Evolutionary conservation across 2,888 invertebrate species (phyloP).

Genomic region (Eupithecia abbreviata): DNA sequence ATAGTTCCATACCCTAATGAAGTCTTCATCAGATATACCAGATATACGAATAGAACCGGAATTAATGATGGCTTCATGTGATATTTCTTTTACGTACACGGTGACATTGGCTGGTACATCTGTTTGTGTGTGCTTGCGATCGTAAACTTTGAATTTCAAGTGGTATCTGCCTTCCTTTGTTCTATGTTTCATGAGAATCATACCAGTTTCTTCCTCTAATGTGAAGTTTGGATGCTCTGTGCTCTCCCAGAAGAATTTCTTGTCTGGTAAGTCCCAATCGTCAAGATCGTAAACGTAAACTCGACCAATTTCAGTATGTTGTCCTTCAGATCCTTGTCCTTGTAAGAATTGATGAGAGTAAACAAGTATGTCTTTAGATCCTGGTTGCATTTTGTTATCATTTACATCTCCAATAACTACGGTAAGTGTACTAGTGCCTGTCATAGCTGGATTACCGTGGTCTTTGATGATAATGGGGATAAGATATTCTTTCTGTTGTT

Average conservation of each 20-base stretch:
- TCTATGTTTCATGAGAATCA: conserved; percentile 97
- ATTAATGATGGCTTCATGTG: conserved; percentile 97
- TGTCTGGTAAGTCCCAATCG: conserved; percentile 99
- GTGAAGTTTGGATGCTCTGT: conserved; percentile 94
- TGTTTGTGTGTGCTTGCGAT: conserved; percentile 96
- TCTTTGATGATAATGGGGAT: conserved; percentile 99
- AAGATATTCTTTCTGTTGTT: conserved; percentile 97
- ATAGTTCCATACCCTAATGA: conserved; percentile 97
- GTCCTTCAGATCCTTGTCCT: conserved; percentile 88
- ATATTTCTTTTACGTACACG: conserved; percentile 96
- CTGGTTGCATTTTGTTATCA: conserved; percentile 99
- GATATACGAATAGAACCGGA: conserved; percentile 97
- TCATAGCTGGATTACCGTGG: conserved; percentile 97
- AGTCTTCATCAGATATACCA: conserved; percentile 98
- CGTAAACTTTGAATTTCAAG: conserved; percentile 93
- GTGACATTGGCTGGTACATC: conserved; percentile 98
- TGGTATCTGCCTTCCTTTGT: conserved; percentile 94
- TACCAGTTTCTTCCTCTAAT: conserved; percentile 95
- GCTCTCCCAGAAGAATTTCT: conserved; percentile 97
- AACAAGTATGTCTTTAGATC: conserved; percentile 97
- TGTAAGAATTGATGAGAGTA: conserved; percentile 97
- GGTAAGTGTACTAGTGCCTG: conserved; percentile 97
- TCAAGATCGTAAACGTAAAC: conserved; percentile 99
- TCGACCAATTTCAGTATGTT: conserved; percentile 94
- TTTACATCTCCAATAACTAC: conserved; percentile 99